A percentile compares a stretch with the other conserved stretches of the same genome.
These are phyloP conservation scores for Battus philenor DNA, from an alignment of 1,140 invertebrate genomes.

Conservation along the genomic window DNA sequence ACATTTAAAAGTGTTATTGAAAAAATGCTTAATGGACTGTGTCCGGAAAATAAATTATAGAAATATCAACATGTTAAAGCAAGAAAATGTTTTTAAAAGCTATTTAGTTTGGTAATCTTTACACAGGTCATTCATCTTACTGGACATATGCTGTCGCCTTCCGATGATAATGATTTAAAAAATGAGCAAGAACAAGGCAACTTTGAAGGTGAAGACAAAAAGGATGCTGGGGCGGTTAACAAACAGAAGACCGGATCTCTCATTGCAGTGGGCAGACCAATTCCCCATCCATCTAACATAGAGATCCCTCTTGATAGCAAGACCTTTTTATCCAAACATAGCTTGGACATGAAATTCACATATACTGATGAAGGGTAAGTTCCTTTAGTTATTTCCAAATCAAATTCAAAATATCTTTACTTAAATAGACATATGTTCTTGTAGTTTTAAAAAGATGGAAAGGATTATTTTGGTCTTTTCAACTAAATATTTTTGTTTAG, in stretches of 20 bases:
- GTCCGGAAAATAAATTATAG: too few relatives aligned
- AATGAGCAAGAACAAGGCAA: constrained; percentile 28
- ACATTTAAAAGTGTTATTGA: too few relatives aligned
- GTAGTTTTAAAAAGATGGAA: too few relatives aligned
- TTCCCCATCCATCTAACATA: constrained; percentile 95
- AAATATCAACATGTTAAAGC: too few relatives aligned
- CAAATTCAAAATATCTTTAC: too few relatives aligned
- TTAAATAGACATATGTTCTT: too few relatives aligned
- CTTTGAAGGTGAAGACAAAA: constrained; percentile 37
- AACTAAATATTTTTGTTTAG: too few relatives aligned
- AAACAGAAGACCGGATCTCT: constrained; percentile 76
- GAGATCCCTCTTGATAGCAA: constrained; percentile 91
- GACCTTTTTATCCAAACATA: constrained; percentile 94
- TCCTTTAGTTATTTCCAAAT: not conserved
- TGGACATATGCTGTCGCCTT: constrained; percentile 82
- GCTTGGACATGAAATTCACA: constrained; percentile 95
- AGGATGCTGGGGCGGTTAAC: constrained; percentile 37
- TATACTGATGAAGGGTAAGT: constrained; percentile 95
- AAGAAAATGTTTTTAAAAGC: too few relatives aligned
- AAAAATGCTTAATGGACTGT: too few relatives aligned
- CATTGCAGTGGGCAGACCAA: constrained; percentile 89
- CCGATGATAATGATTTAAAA: constrained; percentile 43
- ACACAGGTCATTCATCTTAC: constrained; percentile 91
- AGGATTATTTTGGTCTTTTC: too few relatives aligned
- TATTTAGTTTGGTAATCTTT: too few relatives aligned